A percentile compares a stretch with the other conserved stretches of the same genome.
phyloP scores from a whole-genome alignment of 2,113 vertebrate species.

The Gasterosteus nipponicus region DNA sequence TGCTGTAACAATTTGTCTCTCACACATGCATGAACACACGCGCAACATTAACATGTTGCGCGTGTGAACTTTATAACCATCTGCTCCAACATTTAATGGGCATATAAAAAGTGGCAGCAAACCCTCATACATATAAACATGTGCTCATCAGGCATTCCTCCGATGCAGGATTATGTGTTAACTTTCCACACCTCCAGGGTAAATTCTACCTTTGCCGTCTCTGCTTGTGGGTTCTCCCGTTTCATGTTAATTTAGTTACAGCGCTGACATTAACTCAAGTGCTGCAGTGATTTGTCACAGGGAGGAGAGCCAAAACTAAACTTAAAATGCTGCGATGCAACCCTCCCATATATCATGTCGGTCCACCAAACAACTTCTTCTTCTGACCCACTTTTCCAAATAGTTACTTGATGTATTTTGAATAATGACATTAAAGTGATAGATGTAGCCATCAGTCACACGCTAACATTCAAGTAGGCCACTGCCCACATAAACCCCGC shows the following conservation, averaged over 20 bases:
- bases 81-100: constrained; percentile 72
- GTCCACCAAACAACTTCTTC: constrained; percentile 57
- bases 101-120: constrained; percentile 63
- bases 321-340: constrained; percentile 47
- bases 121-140: constrained; percentile 76
- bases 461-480: constrained; percentile 70
- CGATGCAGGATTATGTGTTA: constrained; percentile 61
- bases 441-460: constrained; percentile 78
- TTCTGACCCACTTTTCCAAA: constrained; percentile 73
- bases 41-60: constrained; percentile 50
- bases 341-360: constrained; percentile 43
- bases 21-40: constrained; percentile 26
- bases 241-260: constrained; percentile 65
- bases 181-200: constrained; percentile 61
- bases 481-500: constrained; percentile 65
- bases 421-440: constrained; percentile 72
- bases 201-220: constrained; percentile 55
- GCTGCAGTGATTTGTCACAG: constrained; percentile 61
- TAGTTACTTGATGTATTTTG: constrained; percentile 62
- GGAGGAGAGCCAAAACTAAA: constrained; percentile 52
- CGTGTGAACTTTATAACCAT: constrained; percentile 72
- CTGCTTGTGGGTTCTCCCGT: constrained; percentile 37
- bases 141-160: constrained; percentile 74
- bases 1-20: constrained; percentile 2
- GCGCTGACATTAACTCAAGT: constrained; percentile 52